Evolutionary conservation across 2,888 invertebrate genomes (phyloP).

Genomic region (Trissolcus brochymenae): DNA sequence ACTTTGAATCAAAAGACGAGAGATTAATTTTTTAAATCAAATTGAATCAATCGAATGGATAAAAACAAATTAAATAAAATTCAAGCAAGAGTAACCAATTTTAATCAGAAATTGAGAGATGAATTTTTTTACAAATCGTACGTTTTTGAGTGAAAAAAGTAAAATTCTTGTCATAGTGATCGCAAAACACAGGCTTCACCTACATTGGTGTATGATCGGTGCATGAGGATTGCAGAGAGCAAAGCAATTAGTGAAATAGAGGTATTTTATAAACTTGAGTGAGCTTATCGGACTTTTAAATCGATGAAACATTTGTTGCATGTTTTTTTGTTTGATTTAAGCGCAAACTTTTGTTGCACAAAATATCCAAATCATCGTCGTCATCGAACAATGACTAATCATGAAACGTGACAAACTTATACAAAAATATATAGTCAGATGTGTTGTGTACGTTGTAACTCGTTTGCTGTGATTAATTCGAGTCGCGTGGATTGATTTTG

Average conservation of each 20-base stretch:
- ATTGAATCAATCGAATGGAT: too few species aligned
- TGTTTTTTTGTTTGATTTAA: constrained; percentile 3
- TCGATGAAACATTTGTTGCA: constrained; percentile 6
- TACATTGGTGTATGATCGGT: constrained; percentile 35
- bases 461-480: constrained; percentile 10
- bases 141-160: constrained; percentile 11
- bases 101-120: not conserved
- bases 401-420: too few species aligned
- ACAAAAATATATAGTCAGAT: too few species aligned
- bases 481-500: constrained; percentile 29
- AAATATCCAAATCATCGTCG: too few species aligned
- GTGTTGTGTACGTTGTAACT: too few species aligned
- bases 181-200: constrained; percentile 42
- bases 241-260: constrained; percentile 42
- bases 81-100: not conserved
- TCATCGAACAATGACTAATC: too few species aligned
- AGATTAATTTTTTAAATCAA: too few species aligned
- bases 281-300: constrained; percentile 35
- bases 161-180: constrained; percentile 54
- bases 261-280: constrained; percentile 43
- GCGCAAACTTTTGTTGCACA: too few species aligned
- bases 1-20: too few species aligned
- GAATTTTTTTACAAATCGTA: not conserved
- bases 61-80: too few species aligned
- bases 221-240: constrained; percentile 51